A percentile compares a stretch with the other conserved stretches of the same genome.
phyloP scores from a whole-genome alignment of 37 sponge, comb jelly and placozoan genomes.

The Crambe crambe region DNA sequence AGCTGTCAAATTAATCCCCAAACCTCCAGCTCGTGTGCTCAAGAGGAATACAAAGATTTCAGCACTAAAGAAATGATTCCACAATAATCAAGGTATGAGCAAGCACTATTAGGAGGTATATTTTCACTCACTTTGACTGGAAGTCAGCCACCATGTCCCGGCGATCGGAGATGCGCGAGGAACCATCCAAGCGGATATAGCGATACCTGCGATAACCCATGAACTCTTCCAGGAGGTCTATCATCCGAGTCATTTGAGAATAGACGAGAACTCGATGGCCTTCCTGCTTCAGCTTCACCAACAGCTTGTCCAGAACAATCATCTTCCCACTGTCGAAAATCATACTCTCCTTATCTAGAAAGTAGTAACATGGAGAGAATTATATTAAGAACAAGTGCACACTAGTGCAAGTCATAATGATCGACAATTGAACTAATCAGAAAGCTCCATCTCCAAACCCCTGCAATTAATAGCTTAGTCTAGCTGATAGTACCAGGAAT shows the following conservation, averaged over 20 bases:
- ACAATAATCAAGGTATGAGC: not conserved
- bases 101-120: not conserved
- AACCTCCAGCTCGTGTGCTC: slow-evolving; percentile 96
- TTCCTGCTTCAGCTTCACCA: slow-evolving; percentile 78
- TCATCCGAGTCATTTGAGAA: slow-evolving; percentile 96
- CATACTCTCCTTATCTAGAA: slow-evolving; percentile 81
- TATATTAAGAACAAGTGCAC: not conserved
- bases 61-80: slow-evolving; percentile 29
- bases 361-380: not conserved
- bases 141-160: slow-evolving; percentile 99
- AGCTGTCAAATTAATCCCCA: slow-evolving; percentile 96
- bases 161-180: slow-evolving; percentile 89
- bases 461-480: too few relatives aligned
- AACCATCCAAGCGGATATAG: slow-evolving; percentile 94
- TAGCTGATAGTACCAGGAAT: slow-evolving; percentile 91
- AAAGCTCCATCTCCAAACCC: too few relatives aligned
- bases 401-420: too few relatives aligned
- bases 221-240: slow-evolving; percentile 94
- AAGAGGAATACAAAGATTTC: slow-evolving; percentile 96
- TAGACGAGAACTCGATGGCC: slow-evolving; percentile 91
- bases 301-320: slow-evolving; percentile 84
- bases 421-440: too few relatives aligned
- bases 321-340: slow-evolving; percentile 92
- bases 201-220: slow-evolving; percentile 80
- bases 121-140: slow-evolving; percentile 67